A percentile compares a stretch with the other conserved stretches of the same genome.
phyloP scores from a whole-genome alignment of 2,113 vertebrate species.

The Anseranas semipalmata region DNA sequence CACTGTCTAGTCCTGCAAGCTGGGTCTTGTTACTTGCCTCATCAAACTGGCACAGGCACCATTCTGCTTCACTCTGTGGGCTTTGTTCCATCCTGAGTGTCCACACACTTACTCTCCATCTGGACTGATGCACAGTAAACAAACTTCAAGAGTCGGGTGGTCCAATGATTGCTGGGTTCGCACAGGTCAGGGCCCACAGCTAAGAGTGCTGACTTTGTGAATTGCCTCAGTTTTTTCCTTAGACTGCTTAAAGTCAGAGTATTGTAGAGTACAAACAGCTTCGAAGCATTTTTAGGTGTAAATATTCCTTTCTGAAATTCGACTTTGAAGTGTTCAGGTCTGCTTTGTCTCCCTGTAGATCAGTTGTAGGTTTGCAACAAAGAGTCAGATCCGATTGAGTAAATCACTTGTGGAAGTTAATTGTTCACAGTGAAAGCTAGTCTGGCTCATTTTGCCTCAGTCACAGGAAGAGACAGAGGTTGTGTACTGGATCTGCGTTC shows the following conservation, averaged over 20 bases:
- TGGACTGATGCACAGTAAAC: conserved; percentile 47
- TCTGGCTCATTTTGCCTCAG: conserved; percentile 52
- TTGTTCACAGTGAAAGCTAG: conserved; percentile 64
- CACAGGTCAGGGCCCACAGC: conserved; percentile 11
- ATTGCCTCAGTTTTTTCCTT: neutral
- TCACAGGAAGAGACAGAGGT: conserved; percentile 53
- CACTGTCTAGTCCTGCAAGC: conserved; percentile 56
- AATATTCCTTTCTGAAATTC: conserved; percentile 25
- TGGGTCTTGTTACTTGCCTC: neutral
- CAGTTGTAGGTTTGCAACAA: conserved; percentile 23
- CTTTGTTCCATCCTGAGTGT: conserved; percentile 22
- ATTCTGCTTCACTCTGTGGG: neutral
- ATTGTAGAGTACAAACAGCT: neutral
- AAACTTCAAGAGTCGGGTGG: conserved; percentile 19
- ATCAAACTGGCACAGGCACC: conserved; percentile 18
- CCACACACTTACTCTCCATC: neutral
- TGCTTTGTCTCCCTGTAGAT: conserved; percentile 45
- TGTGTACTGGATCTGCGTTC: conserved; percentile 45
- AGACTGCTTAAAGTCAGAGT: neutral
- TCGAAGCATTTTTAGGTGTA: conserved; percentile 45
- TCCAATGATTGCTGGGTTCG: neutral
- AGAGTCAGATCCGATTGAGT: conserved; percentile 56
- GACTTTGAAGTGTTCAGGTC: conserved; percentile 23
- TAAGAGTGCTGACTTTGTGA: conserved; percentile 47
- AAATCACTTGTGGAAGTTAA: conserved; percentile 68